Percentiles rank a stretch among this genome's conserved stretches.
These are phyloP conservation scores for Scolopax bukidnonensis DNA, from an alignment of 2,797 vertebrate species.

Conservation along the genomic window DNA sequence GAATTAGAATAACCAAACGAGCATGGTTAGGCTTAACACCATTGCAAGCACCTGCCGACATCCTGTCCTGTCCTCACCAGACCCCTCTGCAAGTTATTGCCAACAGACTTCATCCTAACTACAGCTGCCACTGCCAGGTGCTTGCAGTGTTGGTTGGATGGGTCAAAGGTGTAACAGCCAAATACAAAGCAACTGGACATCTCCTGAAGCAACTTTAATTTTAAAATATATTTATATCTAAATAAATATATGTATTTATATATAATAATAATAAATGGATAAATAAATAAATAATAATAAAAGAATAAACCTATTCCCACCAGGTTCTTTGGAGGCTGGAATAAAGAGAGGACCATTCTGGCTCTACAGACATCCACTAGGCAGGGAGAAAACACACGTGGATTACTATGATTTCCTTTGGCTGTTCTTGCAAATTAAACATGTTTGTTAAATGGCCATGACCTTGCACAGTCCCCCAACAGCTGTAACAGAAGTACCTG, in stretches of 20 bases:
- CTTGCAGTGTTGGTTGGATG: neutral
- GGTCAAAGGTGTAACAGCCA: neutral
- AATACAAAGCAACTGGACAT: neutral
- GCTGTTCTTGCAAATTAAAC: neutral
- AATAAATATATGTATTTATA: too few relatives aligned
- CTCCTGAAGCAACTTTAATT: neutral
- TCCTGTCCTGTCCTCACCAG: neutral
- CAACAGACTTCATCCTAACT: neutral
- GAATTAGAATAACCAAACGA: slow-evolving; percentile 6
- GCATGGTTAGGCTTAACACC: neutral
- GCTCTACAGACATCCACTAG: neutral
- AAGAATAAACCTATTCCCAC: neutral
- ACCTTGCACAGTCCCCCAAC: neutral
- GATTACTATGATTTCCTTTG: neutral
- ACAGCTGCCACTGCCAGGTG: neutral
- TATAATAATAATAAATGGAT: too few relatives aligned
- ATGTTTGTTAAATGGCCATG: neutral
- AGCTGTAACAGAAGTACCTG: neutral
- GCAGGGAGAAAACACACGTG: rapidly evolving
- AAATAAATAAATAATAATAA: too few relatives aligned
- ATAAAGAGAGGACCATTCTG: neutral
- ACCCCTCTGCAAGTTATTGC: neutral
- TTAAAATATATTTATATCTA: too few relatives aligned
- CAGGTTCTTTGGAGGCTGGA: neutral
- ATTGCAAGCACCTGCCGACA: neutral